Evolutionary conservation across 2,888 invertebrate genomes (phyloP).

Genomic region (Hecatera dysodea): DNA sequence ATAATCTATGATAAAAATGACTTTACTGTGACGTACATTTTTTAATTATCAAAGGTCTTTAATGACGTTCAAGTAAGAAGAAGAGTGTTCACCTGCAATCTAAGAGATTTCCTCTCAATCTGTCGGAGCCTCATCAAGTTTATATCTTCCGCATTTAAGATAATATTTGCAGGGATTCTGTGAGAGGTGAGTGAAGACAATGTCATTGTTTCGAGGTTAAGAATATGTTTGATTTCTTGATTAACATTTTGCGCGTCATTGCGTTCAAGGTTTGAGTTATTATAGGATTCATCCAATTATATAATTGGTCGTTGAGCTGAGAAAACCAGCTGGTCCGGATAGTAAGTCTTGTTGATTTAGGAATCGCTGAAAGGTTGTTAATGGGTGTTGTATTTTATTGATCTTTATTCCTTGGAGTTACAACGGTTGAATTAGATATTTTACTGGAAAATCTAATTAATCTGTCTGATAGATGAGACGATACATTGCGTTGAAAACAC

Average conservation of each 20-base stretch:
- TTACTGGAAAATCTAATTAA: too few relatives aligned
- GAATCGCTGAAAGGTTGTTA: neutral
- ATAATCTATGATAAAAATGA: conserved; percentile 29
- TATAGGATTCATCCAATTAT: neutral
- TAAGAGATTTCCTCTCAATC: conserved; percentile 52
- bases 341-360: conserved; percentile 1
- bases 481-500: too few relatives aligned
- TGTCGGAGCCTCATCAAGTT: conserved; percentile 21
- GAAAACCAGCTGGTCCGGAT: neutral
- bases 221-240: conserved; percentile 22
- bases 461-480: too few relatives aligned
- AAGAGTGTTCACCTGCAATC: conserved; percentile 15
- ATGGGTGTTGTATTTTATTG: neutral
- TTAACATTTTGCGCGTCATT: conserved; percentile 31
- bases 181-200: conserved; percentile 33
- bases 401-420: neutral
- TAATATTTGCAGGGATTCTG: conserved; percentile 62
- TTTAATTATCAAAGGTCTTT: conserved; percentile 41
- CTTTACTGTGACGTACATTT: conserved; percentile 37
- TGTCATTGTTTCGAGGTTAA: conserved; percentile 49
- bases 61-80: conserved; percentile 58
- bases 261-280: neutral
- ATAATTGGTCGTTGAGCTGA: neutral
- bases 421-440: neutral
- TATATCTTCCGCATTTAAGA: conserved; percentile 61